Base-by-base conservation (phyloP, 1,140 invertebrate species). In the Bombus ignitus region DNA sequence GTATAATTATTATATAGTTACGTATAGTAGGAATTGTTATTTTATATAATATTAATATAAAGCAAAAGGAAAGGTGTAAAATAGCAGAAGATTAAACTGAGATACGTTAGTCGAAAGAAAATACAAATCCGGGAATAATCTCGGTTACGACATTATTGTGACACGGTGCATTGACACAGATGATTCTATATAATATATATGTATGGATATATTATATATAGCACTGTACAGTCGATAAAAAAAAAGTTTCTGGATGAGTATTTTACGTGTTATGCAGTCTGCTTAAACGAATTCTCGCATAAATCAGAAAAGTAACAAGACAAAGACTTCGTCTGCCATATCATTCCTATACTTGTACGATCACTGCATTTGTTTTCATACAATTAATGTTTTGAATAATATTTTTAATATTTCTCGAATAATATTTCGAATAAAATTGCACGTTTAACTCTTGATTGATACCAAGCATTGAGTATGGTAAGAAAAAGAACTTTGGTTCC, bases 221-320 rank as follows among this genome's bases (percentile, higher is more conserved):
- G 68, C 71, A 85, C 76, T 85, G 68, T 85, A 80, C 83, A 85
- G 47, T 73, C 35, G 76, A 73, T 80, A 68, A 72, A 79, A 80
- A 78, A 62, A 62, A 62, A 62, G 37, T 71, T 85, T 47, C 42
- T 73, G 42, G 65, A 80, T 73, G 77, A 85, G 68, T 85, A 85
- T 85, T 73, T 73, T 72, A 72, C 32, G 53, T 39, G 47, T 72
- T 37, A 44, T 39, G 35, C 18, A 53, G 66, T n/a, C 2, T 32
- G 68, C 12, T n/a, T 57, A 15, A 65, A 57, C n/a, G 39, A 80
- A 53, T 78, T 44, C 0, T n/a, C 9, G 35, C 18, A 1, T 18
- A 15, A 12, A 39, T 13, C 13, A 37, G 9, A 1, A n/a, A 72
- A 25, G n/a, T 18, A n/a, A 10, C 65, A 25, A 47, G 22, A 13